Base-by-base conservation (phyloP, 2,888 invertebrate genomes). In the Rhodophaea formosa region DNA sequence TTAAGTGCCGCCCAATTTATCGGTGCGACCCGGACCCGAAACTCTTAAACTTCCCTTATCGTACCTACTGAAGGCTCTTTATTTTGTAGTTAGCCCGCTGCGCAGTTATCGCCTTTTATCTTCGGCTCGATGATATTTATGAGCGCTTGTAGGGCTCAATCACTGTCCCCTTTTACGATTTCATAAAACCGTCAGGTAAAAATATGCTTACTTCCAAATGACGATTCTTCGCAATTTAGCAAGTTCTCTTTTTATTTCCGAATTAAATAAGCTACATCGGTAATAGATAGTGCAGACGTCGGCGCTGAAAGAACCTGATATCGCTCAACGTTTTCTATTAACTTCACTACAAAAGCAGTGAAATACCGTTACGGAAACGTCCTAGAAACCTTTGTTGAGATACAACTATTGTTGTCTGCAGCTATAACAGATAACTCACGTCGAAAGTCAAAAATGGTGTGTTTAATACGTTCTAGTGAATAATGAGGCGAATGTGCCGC, bases 1-100 rank as follows among this genome's bases (percentile, higher is more conserved):
- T 91, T 91, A 91, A 91, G 88, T 90, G 89, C 88, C 88, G 86
- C 86, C 89, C 90, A 88, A 91, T 91, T 90, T 91, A 91, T 91
- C 87, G 91, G 90, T 76, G 80, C 88, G 89, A 88, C 88, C 89
- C 88, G 82, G 81, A 77, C 84, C 79, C 77, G 77, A 83, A 88
- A 89, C 87, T 88, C 87, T 86, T 85, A 86, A 90, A 89, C 81
- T 89, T 88, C 82, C 80, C 89, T 90, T 90, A 90, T 90, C 90
- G 86, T 81, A 82, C 80, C 79, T 82, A 87, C 86, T 88, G 83
- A 86, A 82, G 75, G 82, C 87, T 88, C 90, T 88, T 88, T 90
- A 90, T 89, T 88, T 89, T 82, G 87, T 89, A 88, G 88, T 89
- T 89, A 86, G 84, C 77, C 75, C 77, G 74, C 75, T 77, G 73